Evolutionary conservation across 2,113 vertebrate species (phyloP).

Genomic region (Leuciscus idus): DNA sequence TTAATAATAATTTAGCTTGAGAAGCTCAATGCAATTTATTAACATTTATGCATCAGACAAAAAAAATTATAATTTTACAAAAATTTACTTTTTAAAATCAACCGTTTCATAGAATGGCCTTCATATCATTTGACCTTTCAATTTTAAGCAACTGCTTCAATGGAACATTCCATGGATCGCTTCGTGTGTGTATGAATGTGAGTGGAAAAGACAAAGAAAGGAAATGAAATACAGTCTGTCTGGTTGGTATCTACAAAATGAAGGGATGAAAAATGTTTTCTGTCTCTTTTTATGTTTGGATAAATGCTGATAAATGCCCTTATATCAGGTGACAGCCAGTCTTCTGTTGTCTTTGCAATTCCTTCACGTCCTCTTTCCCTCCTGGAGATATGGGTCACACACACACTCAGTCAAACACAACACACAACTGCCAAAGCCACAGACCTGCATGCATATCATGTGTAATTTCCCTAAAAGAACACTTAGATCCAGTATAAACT

Average conservation of each 20-base stretch:
- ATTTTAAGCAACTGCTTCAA: not conserved
- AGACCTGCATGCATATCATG: not conserved
- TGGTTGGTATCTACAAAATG: constrained; percentile 24
- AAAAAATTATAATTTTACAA: not conserved
- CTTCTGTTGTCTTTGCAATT: constrained; percentile 31
- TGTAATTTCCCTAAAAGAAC: constrained; percentile 3
- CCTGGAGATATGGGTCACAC: constrained; percentile 32
- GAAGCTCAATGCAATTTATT: not conserved
- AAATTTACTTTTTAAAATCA: not conserved
- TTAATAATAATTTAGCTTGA: not conserved
- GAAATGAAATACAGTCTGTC: constrained; percentile 40
- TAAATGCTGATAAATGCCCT: constrained; percentile 41
- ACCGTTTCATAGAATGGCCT: not conserved
- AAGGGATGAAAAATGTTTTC: constrained; percentile 32
- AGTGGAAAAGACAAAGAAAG: constrained; percentile 34
- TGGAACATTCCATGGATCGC: constrained; percentile 5
- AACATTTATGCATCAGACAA: not conserved
- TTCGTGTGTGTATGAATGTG: not conserved
- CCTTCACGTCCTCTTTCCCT: constrained; percentile 18
- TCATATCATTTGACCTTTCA: not conserved
- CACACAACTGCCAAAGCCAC: not conserved
- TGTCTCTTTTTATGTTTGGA: constrained; percentile 28
- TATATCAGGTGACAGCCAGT: constrained; percentile 41
- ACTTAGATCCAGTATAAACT: not conserved
- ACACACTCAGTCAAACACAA: constrained; percentile 17